Evolutionary conservation across 2,888 invertebrate genomes (phyloP).

Genomic region (Caradrina kadenii): DNA sequence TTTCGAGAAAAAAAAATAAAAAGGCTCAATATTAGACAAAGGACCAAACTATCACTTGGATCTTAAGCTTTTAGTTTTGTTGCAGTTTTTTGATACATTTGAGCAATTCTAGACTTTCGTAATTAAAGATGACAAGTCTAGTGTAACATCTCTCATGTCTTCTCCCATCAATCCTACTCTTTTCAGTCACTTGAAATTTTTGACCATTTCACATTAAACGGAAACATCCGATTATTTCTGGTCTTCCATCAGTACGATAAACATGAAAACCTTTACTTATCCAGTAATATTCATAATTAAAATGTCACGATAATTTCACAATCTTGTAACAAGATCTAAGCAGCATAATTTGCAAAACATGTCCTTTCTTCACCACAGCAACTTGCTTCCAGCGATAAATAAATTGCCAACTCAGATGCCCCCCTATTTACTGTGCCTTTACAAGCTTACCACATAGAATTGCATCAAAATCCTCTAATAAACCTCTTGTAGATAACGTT

Average conservation of each 20-base stretch:
- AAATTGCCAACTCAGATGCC: constrained; percentile 45
- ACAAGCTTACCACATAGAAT: constrained; percentile 54
- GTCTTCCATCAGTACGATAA: neutral
- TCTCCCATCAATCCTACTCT: no score
- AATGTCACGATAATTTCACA: constrained; percentile 35
- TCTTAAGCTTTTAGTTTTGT: constrained; percentile 4
- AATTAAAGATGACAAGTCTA: neutral
- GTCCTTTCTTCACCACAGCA: constrained; percentile 23
- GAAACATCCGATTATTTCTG: neutral
- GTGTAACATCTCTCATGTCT: no score
- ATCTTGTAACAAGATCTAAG: constrained; percentile 26
- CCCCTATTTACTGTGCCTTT: constrained; percentile 34
- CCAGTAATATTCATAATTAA: constrained; percentile 34
- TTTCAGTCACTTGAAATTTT: neutral
- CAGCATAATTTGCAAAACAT: constrained; percentile 38
- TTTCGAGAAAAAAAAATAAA: constrained; percentile 24
- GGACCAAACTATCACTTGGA: constrained; percentile 12
- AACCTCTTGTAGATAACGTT: constrained; percentile 55
- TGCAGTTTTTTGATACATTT: constrained; percentile 14
- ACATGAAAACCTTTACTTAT: constrained; percentile 3
- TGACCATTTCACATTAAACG: neutral
- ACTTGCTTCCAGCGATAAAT: constrained; percentile 42
- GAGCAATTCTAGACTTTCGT: neutral
- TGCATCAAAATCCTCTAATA: constrained; percentile 53
- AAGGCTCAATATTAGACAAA: neutral